Evolutionary conservation across 92 coral and sea anemone species (phyloP), one percentile per base, ranked within the genome.

Genomic region (Plumapathes pennacea): DNA sequence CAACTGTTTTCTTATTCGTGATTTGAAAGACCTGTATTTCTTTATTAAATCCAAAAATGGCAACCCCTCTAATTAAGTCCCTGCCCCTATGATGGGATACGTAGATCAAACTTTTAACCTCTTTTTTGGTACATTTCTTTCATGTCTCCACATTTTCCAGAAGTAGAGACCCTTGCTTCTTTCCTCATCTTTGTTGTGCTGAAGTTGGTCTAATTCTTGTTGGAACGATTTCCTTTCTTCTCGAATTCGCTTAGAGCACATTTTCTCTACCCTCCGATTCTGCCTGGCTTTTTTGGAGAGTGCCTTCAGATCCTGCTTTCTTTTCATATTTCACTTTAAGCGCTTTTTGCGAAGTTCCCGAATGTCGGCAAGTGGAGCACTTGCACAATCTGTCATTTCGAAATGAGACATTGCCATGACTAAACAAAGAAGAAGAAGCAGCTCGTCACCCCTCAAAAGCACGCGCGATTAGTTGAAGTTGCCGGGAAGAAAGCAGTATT

Each of bases 101-200:
- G 49, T 57, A 39, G 24, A 38, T 39, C 25, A 57, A 7, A 27
- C 50, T 4, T 27, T 39, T 17, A 39, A 39, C 14, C 38, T 39
- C 64, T 40, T 48, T 14, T 11, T 25, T 23, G 30, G 64, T 39
- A 39, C 36, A 17, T 57, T n/a, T 23, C 38, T 67, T 10, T 67
- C 64, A 39, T 67, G 31, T 48, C 28, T 67, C 74, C 74, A 67
- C 33, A 38, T 67, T 54, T 56, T 54, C 54, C 74, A 54, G 44
- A 28, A 54, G 32, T 36, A 67, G 4, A 56, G 52, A 11, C 62
- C 59, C 50, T 50, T 67, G 29, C 34, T 26, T 67, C 32, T 54
- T 23, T 42, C 44, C 27, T 67, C 59, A 23, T 31, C 23, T 23
- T 48, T 23, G 31, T 23, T 5, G 5, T 48, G 24, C 55, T 48